Percentiles rank a stretch among this genome's conserved stretches.
Conservation (phyloP, 2,888 invertebrate species). For the Thymelicus acteon region DNA sequence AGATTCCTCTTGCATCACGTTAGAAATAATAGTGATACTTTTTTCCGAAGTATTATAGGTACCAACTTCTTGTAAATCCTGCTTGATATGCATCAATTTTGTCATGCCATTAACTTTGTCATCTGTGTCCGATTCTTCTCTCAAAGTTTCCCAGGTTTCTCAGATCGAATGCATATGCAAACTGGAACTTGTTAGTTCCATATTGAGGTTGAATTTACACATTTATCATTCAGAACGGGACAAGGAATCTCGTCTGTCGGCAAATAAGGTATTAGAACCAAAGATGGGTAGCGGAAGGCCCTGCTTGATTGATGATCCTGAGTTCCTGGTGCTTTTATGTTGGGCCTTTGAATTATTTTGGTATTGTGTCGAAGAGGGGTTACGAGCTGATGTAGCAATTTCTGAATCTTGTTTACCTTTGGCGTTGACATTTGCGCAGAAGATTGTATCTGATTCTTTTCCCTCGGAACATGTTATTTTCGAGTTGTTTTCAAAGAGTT, state of each 20-base stretch:
- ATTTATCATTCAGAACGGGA: slow-evolving; percentile 12
- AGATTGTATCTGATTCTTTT: background rate
- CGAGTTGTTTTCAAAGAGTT: background rate
- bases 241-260: slow-evolving; percentile 8
- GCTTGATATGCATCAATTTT: no score
- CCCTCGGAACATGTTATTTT: background rate
- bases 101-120: background rate
- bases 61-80: background rate
- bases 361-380: background rate
- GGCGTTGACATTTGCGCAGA: background rate
- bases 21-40: background rate
- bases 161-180: slow-evolving; percentile 16
- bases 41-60: background rate
- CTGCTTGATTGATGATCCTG: slow-evolving; percentile 17
- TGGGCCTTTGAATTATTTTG: slow-evolving; percentile 6
- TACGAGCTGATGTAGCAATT: background rate
- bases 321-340: background rate
- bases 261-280: slow-evolving; percentile 23
- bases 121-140: slow-evolving; percentile 1
- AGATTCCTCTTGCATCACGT: background rate
- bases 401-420: background rate
- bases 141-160: background rate
- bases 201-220: slow-evolving; percentile 23
- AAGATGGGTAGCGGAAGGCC: slow-evolving; percentile 16
- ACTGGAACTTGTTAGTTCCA: slow-evolving; percentile 18